Evolutionary conservation across 2,113 vertebrate genomes (phyloP), one percentile per base, ranked within the genome.

Genomic region (Corythaeola cristata): DNA sequence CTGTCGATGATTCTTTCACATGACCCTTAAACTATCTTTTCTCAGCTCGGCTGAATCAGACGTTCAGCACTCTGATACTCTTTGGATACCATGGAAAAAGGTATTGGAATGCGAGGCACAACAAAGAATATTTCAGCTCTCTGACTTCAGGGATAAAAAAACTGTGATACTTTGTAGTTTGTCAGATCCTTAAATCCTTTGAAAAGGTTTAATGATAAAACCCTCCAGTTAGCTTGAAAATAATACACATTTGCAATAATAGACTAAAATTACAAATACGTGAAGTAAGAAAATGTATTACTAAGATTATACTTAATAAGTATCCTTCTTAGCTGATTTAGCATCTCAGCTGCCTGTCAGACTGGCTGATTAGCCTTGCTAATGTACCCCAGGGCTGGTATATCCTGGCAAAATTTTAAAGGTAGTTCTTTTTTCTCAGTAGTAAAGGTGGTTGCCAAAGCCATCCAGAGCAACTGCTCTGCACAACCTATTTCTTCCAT

Each of bases 121-220:
- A 81, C 41, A 92, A 86, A 95, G 83, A 47, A 11, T 44, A 78
- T 87, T 87, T 91, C 76, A 87, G 47, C 52, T 74, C 59, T 74
- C 50, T 74, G 67, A 71, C 47, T 86, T 95, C 26, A 75, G 58
- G 49, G 69, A 85, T 93, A 92, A 91, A 96, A 96, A 60, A 92
- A 16, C 49, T 44, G 15, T n/a, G 6, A 18, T 85, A 69, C 96
- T 97, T 97, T 93, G 89, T 97, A 93, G 77, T 96, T 96, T 82
- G 14, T 79, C 49, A 94, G 69, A 96, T 96, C 85, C 69, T 88
- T 93, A 96, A 96, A 96, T 96, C 96, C 96, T 85, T 92, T 93
- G 89, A 89, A 82, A 94, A 93, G 89, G 69, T 95, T 96, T 96
- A 96, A 91, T 73, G 53, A 94, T 94, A 93, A 96, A 97, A 96